These are phyloP conservation scores for Siderastrea siderea DNA, from an alignment of 92 coral and sea anemone genomes.

Conservation along the genomic window DNA sequence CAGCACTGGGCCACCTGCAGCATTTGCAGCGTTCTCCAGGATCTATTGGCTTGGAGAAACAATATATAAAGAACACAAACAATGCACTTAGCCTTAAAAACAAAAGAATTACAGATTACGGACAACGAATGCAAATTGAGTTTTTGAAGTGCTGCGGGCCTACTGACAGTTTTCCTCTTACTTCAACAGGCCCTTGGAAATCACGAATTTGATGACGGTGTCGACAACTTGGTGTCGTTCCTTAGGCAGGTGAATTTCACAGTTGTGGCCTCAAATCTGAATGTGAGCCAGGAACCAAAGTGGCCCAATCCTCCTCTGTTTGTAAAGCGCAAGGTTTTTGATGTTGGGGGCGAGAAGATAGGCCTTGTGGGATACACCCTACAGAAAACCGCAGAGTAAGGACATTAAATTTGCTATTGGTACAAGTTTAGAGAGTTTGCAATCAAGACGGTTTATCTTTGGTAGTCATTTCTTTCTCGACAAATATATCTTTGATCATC, in stretches of 20 bases:
- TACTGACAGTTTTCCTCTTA: not conserved
- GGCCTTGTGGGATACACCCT: conserved; percentile 89
- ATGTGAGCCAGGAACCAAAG: conserved; percentile 77
- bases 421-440: no score
- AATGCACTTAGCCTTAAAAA: no score
- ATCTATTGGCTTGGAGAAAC: no score
- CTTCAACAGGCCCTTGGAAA: conserved; percentile 87
- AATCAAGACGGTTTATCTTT: no score
- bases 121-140: no score
- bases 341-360: conserved; percentile 82
- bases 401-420: not conserved
- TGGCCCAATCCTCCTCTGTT: conserved; percentile 83
- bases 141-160: no score
- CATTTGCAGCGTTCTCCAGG: no score
- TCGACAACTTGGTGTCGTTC: conserved; percentile 77
- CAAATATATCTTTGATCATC: not conserved
- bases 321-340: conserved; percentile 53
- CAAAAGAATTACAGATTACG: no score
- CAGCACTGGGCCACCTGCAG: no score
- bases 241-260: conserved; percentile 71
- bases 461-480: no score
- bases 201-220: conserved; percentile 97
- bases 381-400: conserved; percentile 74
- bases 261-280: conserved; percentile 85
- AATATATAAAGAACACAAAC: no score